phyloP scores from a whole-genome alignment of 2,797 vertebrate genomes.

The Peromyscus attwateri region DNA sequence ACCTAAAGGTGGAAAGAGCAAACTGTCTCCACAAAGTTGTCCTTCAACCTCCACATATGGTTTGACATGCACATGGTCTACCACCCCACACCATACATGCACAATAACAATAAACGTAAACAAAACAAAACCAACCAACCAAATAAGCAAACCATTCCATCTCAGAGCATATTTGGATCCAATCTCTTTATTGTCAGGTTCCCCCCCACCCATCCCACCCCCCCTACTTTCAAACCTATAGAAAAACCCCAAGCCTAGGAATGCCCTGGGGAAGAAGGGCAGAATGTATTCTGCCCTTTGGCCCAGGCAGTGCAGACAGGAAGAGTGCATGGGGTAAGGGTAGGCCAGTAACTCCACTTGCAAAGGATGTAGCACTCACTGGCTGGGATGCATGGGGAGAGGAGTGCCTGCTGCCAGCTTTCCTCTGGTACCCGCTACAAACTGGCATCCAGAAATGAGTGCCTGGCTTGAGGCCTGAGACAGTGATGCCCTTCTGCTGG shows the following conservation, averaged over 20 bases:
- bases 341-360: slow-evolving; percentile 75
- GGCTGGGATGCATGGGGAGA: slow-evolving; percentile 82
- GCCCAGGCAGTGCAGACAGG: slow-evolving; percentile 71
- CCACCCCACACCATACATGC: neutral
- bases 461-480: slow-evolving; percentile 85
- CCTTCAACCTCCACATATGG: neutral
- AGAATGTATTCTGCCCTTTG: slow-evolving; percentile 70
- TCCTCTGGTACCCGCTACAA: slow-evolving; percentile 86
- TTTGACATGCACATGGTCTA: neutral
- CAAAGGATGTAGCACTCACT: slow-evolving; percentile 77
- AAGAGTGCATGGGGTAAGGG: slow-evolving; percentile 68
- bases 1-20: neutral
- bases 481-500: slow-evolving; percentile 82
- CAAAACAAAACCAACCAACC: neutral
- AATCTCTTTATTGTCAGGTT: slow-evolving; percentile 83
- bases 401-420: slow-evolving; percentile 84
- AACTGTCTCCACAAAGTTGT: neutral
- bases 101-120: neutral
- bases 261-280: slow-evolving; percentile 72
- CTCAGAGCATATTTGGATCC: slow-evolving; percentile 77
- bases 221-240: slow-evolving; percentile 74
- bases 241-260: slow-evolving; percentile 78
- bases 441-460: slow-evolving; percentile 83
- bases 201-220: slow-evolving; percentile 12
- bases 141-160: slow-evolving; percentile 64